Conservation (phyloP, 2,113 vertebrate species). For the Connochaetes taurinus region DNA sequence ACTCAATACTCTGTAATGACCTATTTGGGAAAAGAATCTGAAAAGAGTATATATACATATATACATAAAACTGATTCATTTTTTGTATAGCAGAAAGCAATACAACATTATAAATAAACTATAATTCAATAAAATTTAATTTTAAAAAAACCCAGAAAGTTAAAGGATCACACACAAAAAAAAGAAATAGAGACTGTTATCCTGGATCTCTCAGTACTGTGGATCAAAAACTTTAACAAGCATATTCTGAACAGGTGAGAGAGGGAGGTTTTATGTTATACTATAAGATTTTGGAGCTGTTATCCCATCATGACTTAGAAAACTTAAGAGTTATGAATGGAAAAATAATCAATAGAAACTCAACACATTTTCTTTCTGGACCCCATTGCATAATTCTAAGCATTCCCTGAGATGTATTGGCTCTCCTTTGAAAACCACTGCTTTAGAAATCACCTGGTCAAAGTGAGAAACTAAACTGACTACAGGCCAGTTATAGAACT, state of each 20-base stretch:
- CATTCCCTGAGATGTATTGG: not conserved
- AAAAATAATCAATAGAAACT: not conserved
- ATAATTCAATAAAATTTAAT: not conserved
- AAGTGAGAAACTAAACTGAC: not conserved
- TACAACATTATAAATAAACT: not conserved
- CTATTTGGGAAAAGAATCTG: not conserved
- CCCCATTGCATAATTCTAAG: not conserved
- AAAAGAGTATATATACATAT: not conserved
- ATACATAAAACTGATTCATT: not conserved
- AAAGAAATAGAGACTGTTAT: not conserved
- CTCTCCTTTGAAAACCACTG: not conserved
- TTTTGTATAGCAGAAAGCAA: not conserved
- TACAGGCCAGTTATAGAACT: not conserved
- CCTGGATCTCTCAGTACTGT: not conserved
- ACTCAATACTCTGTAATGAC: not conserved
- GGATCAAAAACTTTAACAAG: not conserved
- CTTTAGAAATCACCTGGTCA: not conserved
- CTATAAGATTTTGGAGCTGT: not conserved
- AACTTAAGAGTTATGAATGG: not conserved
- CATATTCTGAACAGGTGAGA: not conserved
- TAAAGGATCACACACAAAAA: not conserved
- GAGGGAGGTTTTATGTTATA: not conserved
- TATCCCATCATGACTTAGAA: not conserved
- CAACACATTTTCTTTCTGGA: not conserved
- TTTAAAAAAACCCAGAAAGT: not conserved